Evolutionary conservation across 2,888 invertebrate genomes (phyloP).

Genomic region (Adineta ricciae): DNA sequence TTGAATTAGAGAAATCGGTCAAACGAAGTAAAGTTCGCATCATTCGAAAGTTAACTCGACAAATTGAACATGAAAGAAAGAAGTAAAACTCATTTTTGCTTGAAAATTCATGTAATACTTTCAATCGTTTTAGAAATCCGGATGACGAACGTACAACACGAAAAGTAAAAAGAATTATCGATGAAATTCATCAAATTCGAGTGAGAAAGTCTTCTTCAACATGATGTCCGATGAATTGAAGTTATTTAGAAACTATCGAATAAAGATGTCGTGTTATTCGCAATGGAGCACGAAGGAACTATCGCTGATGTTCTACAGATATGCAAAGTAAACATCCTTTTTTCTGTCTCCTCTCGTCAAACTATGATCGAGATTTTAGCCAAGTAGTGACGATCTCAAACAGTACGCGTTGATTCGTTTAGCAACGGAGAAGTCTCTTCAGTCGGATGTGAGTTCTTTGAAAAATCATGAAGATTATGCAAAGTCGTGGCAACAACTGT

Average conservation of each 20-base stretch:
- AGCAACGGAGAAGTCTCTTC: not conserved
- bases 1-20: not conserved
- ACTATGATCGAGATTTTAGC: not conserved
- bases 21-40: not conserved
- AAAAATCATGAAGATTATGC: not conserved
- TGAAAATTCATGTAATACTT: not conserved
- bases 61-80: not conserved
- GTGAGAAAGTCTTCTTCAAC: not conserved
- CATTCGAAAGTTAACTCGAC: not conserved
- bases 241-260: not conserved
- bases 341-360: not conserved
- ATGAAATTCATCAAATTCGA: not conserved
- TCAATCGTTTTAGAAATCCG: not conserved
- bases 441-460: not conserved
- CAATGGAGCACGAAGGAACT: not conserved
- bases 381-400: not conserved
- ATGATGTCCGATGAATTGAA: too few relatives aligned
- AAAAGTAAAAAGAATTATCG: not conserved
- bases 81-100: not conserved
- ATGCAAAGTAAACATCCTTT: not conserved
- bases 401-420: not conserved
- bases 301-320: not conserved
- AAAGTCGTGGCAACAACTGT: not conserved
- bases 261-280: slow-evolving; percentile 8
- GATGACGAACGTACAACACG: not conserved